phyloP scores from a whole-genome alignment of 2,888 invertebrate species.

The Pyrgus malvae region DNA sequence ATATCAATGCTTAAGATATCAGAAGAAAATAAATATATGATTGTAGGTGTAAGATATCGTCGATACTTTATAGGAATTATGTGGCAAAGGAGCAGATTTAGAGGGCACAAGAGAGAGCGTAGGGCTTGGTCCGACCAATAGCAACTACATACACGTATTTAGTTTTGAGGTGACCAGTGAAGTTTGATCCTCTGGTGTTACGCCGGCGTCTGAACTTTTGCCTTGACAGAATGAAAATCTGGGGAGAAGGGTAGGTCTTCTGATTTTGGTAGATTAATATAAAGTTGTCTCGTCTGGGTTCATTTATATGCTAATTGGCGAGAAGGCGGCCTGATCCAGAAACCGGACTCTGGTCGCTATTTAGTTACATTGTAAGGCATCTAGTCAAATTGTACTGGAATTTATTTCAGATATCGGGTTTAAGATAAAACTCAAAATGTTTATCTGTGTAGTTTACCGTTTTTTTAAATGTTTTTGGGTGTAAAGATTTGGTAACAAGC shows the following conservation, averaged over 20 bases:
- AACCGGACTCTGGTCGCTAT: slow-evolving; percentile 34
- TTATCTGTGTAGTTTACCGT: no score
- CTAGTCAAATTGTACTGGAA: slow-evolving; percentile 2
- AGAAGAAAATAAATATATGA: slow-evolving; percentile 33
- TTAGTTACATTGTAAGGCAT: slow-evolving; percentile 9
- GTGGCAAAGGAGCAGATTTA: not conserved
- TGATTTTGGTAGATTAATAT: slow-evolving; percentile 57
- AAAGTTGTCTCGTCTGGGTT: slow-evolving; percentile 74
- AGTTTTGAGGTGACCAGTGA: slow-evolving; percentile 43
- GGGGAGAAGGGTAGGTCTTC: slow-evolving; percentile 42
- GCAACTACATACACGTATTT: slow-evolving; percentile 49
- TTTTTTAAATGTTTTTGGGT: no score
- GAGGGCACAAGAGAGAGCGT: slow-evolving; percentile 4
- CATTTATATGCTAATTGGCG: slow-evolving; percentile 78
- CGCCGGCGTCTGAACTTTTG: slow-evolving; percentile 11
- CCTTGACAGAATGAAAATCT: not conserved
- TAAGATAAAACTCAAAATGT: not conserved
- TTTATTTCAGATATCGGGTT: not conserved
- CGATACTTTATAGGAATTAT: slow-evolving; percentile 60
- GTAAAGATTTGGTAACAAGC: no score
- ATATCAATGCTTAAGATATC: slow-evolving; percentile 61
- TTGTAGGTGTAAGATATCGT: slow-evolving; percentile 56
- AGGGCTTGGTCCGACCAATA: slow-evolving; percentile 46
- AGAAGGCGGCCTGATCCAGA: slow-evolving; percentile 61
- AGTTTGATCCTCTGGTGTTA: slow-evolving; percentile 45